Evolutionary conservation across 2,113 vertebrate genomes (phyloP), one percentile per base, ranked within the genome.

Genomic region (Butorides virescens): DNA sequence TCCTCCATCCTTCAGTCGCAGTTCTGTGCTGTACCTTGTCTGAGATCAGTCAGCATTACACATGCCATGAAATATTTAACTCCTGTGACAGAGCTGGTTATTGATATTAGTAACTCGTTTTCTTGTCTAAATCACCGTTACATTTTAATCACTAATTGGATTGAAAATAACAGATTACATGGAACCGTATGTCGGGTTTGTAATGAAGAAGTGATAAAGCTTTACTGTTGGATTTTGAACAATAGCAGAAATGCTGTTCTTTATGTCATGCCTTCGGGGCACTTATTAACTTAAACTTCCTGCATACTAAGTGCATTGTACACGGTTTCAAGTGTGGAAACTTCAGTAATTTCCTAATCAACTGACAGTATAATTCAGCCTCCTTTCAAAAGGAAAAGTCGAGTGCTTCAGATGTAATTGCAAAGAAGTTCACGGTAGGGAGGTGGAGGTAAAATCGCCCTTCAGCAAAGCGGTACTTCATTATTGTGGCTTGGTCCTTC

Each of bases 301-400:
- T 72, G 72, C 81, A 47, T 79, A 29, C 81, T 77, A 85, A 75
- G 53, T 66, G 68, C 3, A 2, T 56, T 65, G 52, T 91, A 30
- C 61, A 77, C 0, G 2, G 44, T 76, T 58, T 74, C 42, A 55
- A 44, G 27, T 85, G 74, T 88, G 89, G 21, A 86, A 92, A 62
- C 49, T 91, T 95, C 20, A 49, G 61, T 78, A 68, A 68, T 89
- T 91, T 88, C 58, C 72, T 85, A 63, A 87, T 63, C 74, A 96
- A 61, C 53, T 82, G 63, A 59, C 74, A 67, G 7, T 55, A 22
- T 90, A 85, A 81, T 78, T 92, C 75, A 85, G 32, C 32, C 59
- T 89, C 56, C 61, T 89, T 89, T 89, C 55, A 72, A 84, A 89
- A 52, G 52, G 55, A 53, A 50, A 83, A 89, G 62, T 34, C 0